Conservation (phyloP, 2,113 vertebrate genomes). For the Clarias magur region DNA sequence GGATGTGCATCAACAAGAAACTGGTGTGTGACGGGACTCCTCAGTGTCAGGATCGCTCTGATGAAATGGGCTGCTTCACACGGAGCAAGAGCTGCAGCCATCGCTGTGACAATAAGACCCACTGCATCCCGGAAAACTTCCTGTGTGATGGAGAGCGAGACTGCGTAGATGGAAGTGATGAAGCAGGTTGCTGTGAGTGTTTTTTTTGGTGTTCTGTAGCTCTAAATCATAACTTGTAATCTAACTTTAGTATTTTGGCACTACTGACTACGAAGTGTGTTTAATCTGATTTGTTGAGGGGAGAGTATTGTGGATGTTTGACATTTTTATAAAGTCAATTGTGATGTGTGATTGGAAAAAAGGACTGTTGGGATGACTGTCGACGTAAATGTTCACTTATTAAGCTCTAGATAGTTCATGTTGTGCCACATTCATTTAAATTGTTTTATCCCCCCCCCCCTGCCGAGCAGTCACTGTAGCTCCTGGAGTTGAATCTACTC, state of each 20-base stretch:
- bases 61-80: slow-evolving; percentile 72
- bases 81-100: slow-evolving; percentile 68
- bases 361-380: too few species aligned
- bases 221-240: too few species aligned
- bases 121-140: slow-evolving; percentile 74
- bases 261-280: too few species aligned
- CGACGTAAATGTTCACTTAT: slow-evolving; percentile 50
- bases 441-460: too few species aligned
- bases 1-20: slow-evolving; percentile 54
- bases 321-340: too few species aligned
- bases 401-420: slow-evolving; percentile 58
- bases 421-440: background rate
- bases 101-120: slow-evolving; percentile 72
- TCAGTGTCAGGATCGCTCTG: slow-evolving; percentile 83
- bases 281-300: too few species aligned
- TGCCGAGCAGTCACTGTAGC: background rate
- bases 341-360: too few species aligned
- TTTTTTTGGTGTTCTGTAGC: background rate
- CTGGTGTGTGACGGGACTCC: slow-evolving; percentile 70
- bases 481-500: background rate
- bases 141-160: slow-evolving; percentile 74
- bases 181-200: slow-evolving; percentile 72
- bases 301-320: too few species aligned
- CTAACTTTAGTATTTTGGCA: too few species aligned
- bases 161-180: slow-evolving; percentile 77